phyloP scores from a whole-genome alignment of 2,888 invertebrate species.

The Chouioia cunea region DNA sequence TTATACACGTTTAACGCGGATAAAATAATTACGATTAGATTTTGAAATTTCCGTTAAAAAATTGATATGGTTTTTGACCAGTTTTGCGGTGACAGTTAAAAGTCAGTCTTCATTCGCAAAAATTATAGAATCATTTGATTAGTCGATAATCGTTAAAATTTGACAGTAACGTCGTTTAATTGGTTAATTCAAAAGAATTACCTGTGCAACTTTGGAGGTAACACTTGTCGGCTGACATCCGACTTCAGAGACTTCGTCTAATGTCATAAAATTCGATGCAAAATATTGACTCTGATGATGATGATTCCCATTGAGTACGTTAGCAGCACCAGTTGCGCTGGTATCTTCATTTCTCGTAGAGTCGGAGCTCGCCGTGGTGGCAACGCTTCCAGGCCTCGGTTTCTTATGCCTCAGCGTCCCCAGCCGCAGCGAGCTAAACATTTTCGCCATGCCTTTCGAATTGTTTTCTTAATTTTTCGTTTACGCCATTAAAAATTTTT shows the following conservation, averaged over 20 bases:
- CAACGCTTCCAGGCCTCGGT: constrained; percentile 64
- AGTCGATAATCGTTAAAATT: too few species aligned
- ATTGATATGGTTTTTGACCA: too few species aligned
- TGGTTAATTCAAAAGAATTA: too few species aligned
- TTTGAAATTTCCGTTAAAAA: too few species aligned
- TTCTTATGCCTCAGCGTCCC: constrained; percentile 66
- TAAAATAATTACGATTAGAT: too few species aligned
- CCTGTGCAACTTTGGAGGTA: constrained; percentile 83
- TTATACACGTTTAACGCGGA: too few species aligned
- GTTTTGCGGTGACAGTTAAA: too few species aligned
- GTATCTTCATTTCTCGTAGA: constrained; percentile 60
- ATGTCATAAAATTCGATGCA: constrained; percentile 55
- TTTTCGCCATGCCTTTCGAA: constrained; percentile 54
- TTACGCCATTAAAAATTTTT: constrained; percentile 29
- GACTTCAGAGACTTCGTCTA: constrained; percentile 53
- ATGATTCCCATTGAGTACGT: constrained; percentile 55
- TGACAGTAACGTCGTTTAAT: too few species aligned
- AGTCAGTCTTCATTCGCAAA: too few species aligned
- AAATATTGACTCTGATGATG: constrained; percentile 54
- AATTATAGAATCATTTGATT: too few species aligned
- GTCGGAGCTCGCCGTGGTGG: constrained; percentile 61
- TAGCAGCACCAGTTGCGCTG: constrained; percentile 46
- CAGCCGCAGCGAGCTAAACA: constrained; percentile 66
- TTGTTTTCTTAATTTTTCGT: constrained; percentile 26
- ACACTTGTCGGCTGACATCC: constrained; percentile 69